phyloP scores from a whole-genome alignment of 2,113 vertebrate species.

The Polyodon spathula region DNA sequence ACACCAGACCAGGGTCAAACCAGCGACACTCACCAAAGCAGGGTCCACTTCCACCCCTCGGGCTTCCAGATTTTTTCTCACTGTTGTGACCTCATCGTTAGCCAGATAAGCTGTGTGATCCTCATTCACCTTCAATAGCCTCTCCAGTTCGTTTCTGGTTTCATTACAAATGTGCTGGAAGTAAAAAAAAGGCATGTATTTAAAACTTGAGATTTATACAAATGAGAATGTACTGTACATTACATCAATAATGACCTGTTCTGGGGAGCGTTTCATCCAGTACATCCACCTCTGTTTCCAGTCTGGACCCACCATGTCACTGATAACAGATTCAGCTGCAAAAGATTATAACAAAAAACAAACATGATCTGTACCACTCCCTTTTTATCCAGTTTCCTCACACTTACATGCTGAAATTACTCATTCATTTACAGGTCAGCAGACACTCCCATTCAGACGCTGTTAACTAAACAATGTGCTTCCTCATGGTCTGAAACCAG shows the following conservation, averaged over 20 bases:
- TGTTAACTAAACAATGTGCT: neutral
- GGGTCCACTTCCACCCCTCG: constrained; percentile 80
- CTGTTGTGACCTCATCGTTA: constrained; percentile 93
- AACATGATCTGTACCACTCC: neutral
- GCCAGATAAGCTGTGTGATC: constrained; percentile 92
- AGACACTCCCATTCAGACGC: neutral
- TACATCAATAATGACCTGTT: constrained; percentile 64
- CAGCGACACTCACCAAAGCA: constrained; percentile 62
- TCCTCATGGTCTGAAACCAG: neutral
- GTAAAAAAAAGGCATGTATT: neutral
- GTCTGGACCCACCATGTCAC: constrained; percentile 89
- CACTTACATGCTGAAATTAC: too few species aligned
- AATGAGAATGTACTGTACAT: too few species aligned
- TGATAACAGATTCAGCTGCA: constrained; percentile 83
- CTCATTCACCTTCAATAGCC: constrained; percentile 81
- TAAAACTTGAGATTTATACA: too few species aligned
- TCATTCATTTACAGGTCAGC: neutral
- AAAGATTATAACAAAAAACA: neutral
- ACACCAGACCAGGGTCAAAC: too few species aligned
- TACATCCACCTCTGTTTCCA: constrained; percentile 91
- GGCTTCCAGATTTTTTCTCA: constrained; percentile 91
- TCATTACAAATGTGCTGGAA: constrained; percentile 78
- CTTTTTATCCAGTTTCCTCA: too few species aligned
- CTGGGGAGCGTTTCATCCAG: constrained; percentile 77
- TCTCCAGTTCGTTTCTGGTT: constrained; percentile 91